phyloP scores from a whole-genome alignment of 2,113 vertebrate species.

The Carassius carassius region DNA sequence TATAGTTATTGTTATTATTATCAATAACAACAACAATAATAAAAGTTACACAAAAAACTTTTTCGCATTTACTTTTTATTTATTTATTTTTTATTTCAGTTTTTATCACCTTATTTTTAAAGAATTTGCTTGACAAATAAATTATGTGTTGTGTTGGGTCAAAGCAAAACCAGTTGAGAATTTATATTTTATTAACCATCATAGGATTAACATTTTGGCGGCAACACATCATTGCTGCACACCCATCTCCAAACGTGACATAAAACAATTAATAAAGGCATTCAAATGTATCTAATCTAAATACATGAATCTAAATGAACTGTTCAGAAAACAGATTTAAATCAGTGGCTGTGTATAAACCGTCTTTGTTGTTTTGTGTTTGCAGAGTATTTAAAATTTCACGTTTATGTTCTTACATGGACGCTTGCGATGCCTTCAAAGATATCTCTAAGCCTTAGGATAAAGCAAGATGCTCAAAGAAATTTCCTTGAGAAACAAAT shows the following conservation, averaged over 20 bases:
- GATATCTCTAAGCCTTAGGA: constrained; percentile 1
- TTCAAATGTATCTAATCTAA: constrained; percentile 11
- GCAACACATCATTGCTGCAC: neutral
- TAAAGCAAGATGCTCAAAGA: constrained; percentile 14
- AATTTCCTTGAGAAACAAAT: constrained; percentile 28
- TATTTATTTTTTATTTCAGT: no score
- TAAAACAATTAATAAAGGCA: constrained; percentile 17
- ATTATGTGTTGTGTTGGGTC: neutral
- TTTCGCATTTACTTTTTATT: neutral
- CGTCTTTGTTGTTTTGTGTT: constrained; percentile 1
- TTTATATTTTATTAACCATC: neutral
- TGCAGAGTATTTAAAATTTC: neutral
- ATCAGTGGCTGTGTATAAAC: neutral
- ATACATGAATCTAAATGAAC: constrained; percentile 21
- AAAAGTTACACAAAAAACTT: neutral
- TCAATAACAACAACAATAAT: no score
- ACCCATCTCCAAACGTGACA: neutral
- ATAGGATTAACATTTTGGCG: neutral
- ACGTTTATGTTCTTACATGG: neutral
- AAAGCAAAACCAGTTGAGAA: neutral
- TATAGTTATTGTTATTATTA: neutral
- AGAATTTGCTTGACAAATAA: neutral
- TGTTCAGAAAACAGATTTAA: constrained; percentile 16
- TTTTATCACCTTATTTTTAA: neutral
- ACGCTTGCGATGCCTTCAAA: neutral